phyloP scores from a whole-genome alignment of 1,140 invertebrate genomes.

The Parasteatoda tepidariorum region DNA sequence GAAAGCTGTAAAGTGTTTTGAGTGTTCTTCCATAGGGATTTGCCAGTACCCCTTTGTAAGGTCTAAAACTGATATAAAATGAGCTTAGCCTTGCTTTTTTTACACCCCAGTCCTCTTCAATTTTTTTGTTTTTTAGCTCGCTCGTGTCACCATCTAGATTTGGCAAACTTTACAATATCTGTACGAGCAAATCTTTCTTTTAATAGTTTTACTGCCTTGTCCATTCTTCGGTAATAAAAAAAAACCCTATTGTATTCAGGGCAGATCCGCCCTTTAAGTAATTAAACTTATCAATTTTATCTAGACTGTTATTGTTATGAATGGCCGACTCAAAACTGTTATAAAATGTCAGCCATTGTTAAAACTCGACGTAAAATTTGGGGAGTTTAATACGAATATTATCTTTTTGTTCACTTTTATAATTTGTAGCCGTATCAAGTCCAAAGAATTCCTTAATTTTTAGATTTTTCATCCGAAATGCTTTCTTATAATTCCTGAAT shows the following conservation, averaged over 20 bases:
- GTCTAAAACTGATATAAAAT: neutral
- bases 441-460: neutral
- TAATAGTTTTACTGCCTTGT: neutral
- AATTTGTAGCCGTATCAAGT: neutral
- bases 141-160: no score
- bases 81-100: neutral
- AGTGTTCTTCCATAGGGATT: neutral
- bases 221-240: neutral
- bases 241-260: neutral
- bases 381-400: no score
- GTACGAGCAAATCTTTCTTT: neutral
- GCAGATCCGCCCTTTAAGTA: neutral
- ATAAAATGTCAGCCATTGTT: neutral
- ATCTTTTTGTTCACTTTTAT: neutral
- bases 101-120: no score
- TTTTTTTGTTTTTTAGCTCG: no score
- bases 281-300: slow-evolving; percentile 10
- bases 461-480: neutral
- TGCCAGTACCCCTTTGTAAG: neutral
- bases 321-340: no score
- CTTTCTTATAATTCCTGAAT: neutral
- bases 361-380: neutral
- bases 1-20: neutral
- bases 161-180: no score
- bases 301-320: neutral